A percentile compares a stretch with the other conserved stretches of the same genome.
Evolutionary conservation across 1,140 invertebrate genomes (phyloP).

Genomic region (Pseudomyrmex flavicornis): DNA sequence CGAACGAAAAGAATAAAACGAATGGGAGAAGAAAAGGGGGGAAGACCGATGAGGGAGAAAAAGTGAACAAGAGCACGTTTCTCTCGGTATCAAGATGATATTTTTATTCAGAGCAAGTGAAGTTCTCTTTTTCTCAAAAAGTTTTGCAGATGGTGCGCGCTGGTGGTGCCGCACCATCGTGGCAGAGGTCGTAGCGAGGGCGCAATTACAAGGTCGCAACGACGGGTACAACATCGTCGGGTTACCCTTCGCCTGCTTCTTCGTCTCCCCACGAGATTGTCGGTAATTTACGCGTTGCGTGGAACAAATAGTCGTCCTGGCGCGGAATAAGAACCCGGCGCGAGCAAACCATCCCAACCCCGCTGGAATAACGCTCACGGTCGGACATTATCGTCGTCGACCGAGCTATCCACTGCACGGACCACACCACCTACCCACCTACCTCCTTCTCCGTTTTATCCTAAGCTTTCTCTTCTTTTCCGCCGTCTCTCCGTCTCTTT

Average conservation of each 20-base stretch:
- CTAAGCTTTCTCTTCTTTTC: slow-evolving; percentile 9
- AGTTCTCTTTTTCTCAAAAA: neutral
- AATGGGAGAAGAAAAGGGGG: neutral
- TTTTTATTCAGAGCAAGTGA: slow-evolving; percentile 1
- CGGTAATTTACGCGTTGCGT: slow-evolving; percentile 75
- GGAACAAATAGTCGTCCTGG: slow-evolving; percentile 72
- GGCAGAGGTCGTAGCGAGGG: no score
- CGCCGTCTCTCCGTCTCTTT: neutral
- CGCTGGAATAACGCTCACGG: slow-evolving; percentile 68
- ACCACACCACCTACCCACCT: neutral
- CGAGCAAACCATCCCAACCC: slow-evolving; percentile 60
- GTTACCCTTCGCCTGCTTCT: neutral
- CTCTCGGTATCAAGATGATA: neutral
- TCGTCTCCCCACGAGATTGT: slow-evolving; percentile 49
- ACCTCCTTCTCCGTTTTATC: neutral
- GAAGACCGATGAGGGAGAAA: neutral
- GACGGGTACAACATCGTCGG: slow-evolving; percentile 43
- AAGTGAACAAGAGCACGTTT: neutral
- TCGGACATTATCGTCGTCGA: slow-evolving; percentile 70
- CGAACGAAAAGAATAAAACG: neutral
- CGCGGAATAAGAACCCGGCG: slow-evolving; percentile 64
- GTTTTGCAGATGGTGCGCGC: neutral
- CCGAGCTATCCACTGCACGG: slow-evolving; percentile 45
- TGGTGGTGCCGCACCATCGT: neutral
- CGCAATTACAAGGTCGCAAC: slow-evolving; percentile 18